These are phyloP conservation scores for Latrodectus hesperus DNA, from an alignment of 2,888 invertebrate genomes.

Conservation along the genomic window DNA sequence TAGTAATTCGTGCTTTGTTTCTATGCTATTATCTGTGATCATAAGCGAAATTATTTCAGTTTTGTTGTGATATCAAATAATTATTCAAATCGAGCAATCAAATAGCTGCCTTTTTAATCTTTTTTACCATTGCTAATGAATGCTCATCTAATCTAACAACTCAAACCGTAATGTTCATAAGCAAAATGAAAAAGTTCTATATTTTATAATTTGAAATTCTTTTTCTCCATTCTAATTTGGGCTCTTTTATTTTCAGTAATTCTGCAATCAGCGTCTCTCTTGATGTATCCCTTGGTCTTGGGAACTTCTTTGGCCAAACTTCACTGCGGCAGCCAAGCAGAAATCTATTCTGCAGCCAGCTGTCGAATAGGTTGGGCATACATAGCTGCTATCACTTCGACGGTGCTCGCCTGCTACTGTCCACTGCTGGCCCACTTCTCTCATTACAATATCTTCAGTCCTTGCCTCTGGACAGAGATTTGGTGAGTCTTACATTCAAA, in stretches of 20 bases:
- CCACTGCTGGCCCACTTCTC: slow-evolving; percentile 75
- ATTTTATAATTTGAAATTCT: neutral
- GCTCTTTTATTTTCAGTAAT: slow-evolving; percentile 73
- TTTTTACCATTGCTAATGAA: too few species aligned
- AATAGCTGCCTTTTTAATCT: too few species aligned
- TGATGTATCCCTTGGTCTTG: slow-evolving; percentile 76
- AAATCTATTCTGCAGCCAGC: slow-evolving; percentile 74
- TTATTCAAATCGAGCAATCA: too few species aligned
- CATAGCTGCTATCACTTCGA: slow-evolving; percentile 75
- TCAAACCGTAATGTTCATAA: too few species aligned
- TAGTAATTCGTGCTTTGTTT: too few species aligned
- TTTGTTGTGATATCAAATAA: too few species aligned
- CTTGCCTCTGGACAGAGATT: slow-evolving; percentile 58
- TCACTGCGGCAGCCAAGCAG: slow-evolving; percentile 74
- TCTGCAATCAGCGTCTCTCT: slow-evolving; percentile 75
- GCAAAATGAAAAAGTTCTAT: too few species aligned
- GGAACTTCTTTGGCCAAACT: slow-evolving; percentile 75
- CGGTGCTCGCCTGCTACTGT: slow-evolving; percentile 75
- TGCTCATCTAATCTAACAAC: too few species aligned
- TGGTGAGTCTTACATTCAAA: neutral
- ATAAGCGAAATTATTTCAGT: too few species aligned
- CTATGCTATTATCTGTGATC: too few species aligned
- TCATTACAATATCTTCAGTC: slow-evolving; percentile 59
- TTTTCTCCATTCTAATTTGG: neutral
- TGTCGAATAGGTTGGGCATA: slow-evolving; percentile 76